Percentiles rank a stretch among this genome's conserved stretches.
Conservation (phyloP, 2,888 invertebrate species). For the Netelia melanura region DNA sequence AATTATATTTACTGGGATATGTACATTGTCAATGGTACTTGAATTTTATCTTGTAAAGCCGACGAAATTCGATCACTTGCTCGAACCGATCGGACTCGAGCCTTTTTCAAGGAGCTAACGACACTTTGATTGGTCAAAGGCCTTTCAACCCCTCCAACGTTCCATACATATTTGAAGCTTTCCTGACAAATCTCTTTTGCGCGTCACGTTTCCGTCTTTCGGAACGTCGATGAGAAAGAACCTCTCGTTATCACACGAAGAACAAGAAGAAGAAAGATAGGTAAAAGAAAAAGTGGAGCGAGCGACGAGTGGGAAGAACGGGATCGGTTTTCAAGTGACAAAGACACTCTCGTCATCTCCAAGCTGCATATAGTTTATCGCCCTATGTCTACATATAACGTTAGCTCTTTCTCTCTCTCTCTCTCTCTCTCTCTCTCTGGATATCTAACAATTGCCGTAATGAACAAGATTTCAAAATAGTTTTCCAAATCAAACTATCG, state of each 20-base stretch:
- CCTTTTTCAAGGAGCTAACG: constrained; percentile 27
- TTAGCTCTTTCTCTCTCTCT: too few species aligned
- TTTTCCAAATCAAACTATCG: too few species aligned
- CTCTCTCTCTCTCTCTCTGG: too few species aligned
- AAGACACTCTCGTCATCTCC: background rate
- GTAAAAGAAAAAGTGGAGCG: background rate
- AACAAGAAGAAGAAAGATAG: constrained; percentile 13
- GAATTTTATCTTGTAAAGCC: too few species aligned
- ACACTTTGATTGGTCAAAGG: constrained; percentile 61
- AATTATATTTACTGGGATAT: too few species aligned
- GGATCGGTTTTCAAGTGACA: constrained; percentile 23
- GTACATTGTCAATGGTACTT: too few species aligned
- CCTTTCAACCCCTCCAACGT: constrained; percentile 41
- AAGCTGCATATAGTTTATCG: background rate
- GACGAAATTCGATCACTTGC: too few species aligned
- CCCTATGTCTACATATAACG: too few species aligned
- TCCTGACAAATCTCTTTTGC: constrained; percentile 37
- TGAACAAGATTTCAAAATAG: too few species aligned
- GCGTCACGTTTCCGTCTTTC: constrained; percentile 39
- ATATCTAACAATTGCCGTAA: too few species aligned
- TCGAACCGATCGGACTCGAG: background rate
- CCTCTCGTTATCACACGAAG: constrained; percentile 57
- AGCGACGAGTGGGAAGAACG: background rate
- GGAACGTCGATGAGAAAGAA: constrained; percentile 47
- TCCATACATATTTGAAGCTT: constrained; percentile 17